These are phyloP conservation scores for Luperina testacea DNA, from an alignment of 2,888 invertebrate genomes.

Conservation along the genomic window DNA sequence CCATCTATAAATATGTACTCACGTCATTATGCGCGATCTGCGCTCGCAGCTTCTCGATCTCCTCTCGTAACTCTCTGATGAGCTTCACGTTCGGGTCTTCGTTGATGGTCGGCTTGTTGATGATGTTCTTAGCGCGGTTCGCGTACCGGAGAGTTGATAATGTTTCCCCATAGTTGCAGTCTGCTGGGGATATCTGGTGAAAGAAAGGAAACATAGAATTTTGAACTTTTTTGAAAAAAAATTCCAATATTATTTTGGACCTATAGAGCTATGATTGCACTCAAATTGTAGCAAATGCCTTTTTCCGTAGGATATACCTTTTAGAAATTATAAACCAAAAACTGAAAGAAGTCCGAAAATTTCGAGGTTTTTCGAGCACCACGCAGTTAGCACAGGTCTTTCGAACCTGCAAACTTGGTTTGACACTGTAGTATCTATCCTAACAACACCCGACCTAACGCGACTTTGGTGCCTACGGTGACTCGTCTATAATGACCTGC, in stretches of 20 bases:
- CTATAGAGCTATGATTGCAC: neutral
- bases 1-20: constrained; percentile 64
- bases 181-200: constrained; percentile 92
- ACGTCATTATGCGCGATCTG: constrained; percentile 93
- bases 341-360: neutral
- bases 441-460: neutral
- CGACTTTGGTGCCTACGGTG: neutral
- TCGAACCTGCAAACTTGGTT: neutral
- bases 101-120: constrained; percentile 97
- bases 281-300: neutral
- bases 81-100: constrained; percentile 97
- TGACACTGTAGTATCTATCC: neutral
- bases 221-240: neutral
- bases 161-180: constrained; percentile 96
- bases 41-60: constrained; percentile 95
- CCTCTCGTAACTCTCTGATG: constrained; percentile 95
- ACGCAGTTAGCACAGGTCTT: neutral
- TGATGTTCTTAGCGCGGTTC: constrained; percentile 97
- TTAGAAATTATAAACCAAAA: neutral
- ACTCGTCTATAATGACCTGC: neutral
- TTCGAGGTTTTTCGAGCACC: neutral
- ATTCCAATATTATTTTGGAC: neutral
- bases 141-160: constrained; percentile 96
- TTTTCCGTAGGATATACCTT: neutral
- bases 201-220: neutral